phyloP scores from a whole-genome alignment of 2,113 vertebrate species.

The Dolichallabes microphthalmus region DNA sequence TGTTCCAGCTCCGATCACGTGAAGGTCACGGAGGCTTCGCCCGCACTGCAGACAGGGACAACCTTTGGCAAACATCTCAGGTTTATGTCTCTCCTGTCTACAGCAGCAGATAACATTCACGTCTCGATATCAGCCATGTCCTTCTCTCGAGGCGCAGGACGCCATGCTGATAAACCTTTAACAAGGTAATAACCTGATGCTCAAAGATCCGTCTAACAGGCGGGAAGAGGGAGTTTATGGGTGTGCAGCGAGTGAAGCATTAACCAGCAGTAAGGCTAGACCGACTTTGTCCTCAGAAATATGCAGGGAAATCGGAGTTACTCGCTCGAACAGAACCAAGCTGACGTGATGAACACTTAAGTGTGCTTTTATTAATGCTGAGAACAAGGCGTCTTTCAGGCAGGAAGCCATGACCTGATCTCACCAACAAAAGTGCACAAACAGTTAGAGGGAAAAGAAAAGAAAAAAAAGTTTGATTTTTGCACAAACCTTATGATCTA shows the following conservation, averaged over 20 bases:
- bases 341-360: neutral
- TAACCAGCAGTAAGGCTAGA: neutral
- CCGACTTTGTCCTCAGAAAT: neutral
- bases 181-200: constrained; percentile 52
- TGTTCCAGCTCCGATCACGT: constrained; percentile 29
- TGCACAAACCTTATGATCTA: neutral
- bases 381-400: neutral
- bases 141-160: constrained; percentile 46
- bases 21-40: constrained; percentile 27
- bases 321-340: neutral
- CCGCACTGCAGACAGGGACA: constrained; percentile 14
- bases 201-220: neutral
- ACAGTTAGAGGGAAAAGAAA: neutral
- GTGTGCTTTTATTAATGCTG: neutral
- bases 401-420: neutral
- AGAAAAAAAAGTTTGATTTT: too few relatives aligned
- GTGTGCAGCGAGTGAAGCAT: neutral
- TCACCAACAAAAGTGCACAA: neutral
- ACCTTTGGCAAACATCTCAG: constrained; percentile 44
- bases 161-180: constrained; percentile 60
- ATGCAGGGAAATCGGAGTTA: neutral
- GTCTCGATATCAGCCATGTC: constrained; percentile 45
- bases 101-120: constrained; percentile 60
- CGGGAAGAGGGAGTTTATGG: neutral
- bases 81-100: constrained; percentile 16